Evolutionary conservation across 2,888 invertebrate species (phyloP), one percentile per base, ranked within the genome.

Genomic region (Scelioninae gen. 1): DNA sequence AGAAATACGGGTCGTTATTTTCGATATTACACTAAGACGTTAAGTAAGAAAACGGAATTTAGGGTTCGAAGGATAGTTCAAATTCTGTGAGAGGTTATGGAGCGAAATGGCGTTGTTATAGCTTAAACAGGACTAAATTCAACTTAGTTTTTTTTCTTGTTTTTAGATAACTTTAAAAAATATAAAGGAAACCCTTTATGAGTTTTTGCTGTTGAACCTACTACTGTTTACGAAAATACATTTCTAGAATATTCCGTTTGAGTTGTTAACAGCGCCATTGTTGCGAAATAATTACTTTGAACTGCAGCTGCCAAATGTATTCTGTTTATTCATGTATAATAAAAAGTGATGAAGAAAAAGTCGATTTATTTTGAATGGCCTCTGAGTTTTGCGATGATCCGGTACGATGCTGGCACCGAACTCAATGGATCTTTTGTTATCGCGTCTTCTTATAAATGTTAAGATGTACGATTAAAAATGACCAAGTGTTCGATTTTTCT

Each of bases 1-100:
- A 74, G 56, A 82, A 72, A 77, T 77, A 71, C 47, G 43, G 66
- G 76, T 66, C 69, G 72, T 78, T 82, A 82, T 82, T 78, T 82
- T 82, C 78, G 78, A 78, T 82, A 82, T 75, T 66, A 71, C 29
- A 40, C 62, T 77, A 77, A 72, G 65, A n/a, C 31, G 29, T 55
- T 69, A 71, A 56, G 66, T 49, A 40, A 74, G 53, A 3, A 23
- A 51, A 63, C 29, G 69, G 75, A 58, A 75, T 65, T 65, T 68
- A 75, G 23, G 69, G 58, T 58, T 55, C 40, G 34, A 56, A 60
- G 38, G 47, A 51, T 29, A 62, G 47, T 62, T 53, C 10, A 34
- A 7, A 9, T 34, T 34, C 6, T 34, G 34, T 34, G 9, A 34
- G 6, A n/a, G n/a, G n/a, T n/a, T n/a, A n/a, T n/a, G n/a, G n/a